Conservation (phyloP, 2,888 invertebrate species). For the Hydroisotoma schaefferi region DNA sequence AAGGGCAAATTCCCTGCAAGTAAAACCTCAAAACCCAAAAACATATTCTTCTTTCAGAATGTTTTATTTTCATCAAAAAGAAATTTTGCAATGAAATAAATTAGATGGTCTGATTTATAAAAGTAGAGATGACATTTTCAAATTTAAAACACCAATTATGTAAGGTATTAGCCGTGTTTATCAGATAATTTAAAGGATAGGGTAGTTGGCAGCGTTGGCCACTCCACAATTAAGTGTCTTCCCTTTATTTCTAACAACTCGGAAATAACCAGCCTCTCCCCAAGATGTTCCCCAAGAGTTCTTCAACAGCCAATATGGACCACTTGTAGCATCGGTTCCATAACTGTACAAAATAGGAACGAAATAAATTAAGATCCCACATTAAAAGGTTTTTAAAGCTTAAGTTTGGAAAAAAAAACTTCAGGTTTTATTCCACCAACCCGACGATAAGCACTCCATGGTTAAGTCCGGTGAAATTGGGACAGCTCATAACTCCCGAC, state of each 20-base stretch:
- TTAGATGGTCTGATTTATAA: no score
- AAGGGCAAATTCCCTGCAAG: no score
- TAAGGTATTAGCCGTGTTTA: no score
- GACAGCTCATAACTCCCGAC: constrained; percentile 16
- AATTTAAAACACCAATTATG: no score
- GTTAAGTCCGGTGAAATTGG: constrained; percentile 58
- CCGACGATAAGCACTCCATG: constrained; percentile 80
- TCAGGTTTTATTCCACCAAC: no score
- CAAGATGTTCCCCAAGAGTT: constrained; percentile 64
- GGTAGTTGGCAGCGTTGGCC: constrained; percentile 77
- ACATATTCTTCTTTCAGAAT: no score
- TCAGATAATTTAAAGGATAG: no score
- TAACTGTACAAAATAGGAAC: constrained; percentile 57
- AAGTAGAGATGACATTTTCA: no score
- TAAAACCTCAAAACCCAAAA: no score
- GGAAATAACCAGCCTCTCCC: constrained; percentile 82
- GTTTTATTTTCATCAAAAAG: no score
- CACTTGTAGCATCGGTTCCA: constrained; percentile 63
- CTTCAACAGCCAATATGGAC: constrained; percentile 77
- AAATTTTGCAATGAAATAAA: no score
- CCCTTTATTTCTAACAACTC: constrained; percentile 76
- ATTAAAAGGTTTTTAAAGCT: background rate
- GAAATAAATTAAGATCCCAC: background rate
- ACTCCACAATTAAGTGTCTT: constrained; percentile 85
- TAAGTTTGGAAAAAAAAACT: no score